phyloP scores from a whole-genome alignment of 2,888 invertebrate genomes.

The Cistogaster globosa region DNA sequence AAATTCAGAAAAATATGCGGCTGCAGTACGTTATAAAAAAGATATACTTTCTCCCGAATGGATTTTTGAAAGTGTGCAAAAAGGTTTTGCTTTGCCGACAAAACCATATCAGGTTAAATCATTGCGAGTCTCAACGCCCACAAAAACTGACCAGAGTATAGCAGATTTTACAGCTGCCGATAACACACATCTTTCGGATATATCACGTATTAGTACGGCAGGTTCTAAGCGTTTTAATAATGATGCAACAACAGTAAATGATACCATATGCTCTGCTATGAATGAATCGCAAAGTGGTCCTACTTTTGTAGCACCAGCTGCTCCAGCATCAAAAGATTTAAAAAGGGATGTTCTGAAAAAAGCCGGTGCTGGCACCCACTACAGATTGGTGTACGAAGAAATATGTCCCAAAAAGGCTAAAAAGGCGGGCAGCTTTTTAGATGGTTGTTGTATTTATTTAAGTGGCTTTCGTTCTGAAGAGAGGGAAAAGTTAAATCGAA shows the following conservation, averaged over 20 bases:
- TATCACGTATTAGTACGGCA: conserved; percentile 79
- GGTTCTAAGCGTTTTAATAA: conserved; percentile 47
- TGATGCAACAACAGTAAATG: conserved; percentile 72
- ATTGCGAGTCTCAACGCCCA: conserved; percentile 88
- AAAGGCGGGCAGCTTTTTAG: conserved; percentile 91
- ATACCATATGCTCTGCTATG: conserved; percentile 74
- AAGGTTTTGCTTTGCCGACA: conserved; percentile 88
- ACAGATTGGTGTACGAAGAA: conserved; percentile 76
- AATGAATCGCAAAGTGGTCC: conserved; percentile 69
- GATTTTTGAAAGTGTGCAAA: conserved; percentile 90
- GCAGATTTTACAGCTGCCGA: conserved; percentile 79
- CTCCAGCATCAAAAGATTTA: conserved; percentile 72
- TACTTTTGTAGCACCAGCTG: conserved; percentile 68
- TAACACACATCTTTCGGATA: conserved; percentile 79
- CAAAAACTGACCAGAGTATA: conserved; percentile 82
- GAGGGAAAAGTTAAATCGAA: conserved; percentile 87
- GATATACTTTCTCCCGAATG: conserved; percentile 89
- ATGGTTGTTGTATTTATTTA: conserved; percentile 92
- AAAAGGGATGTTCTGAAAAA: conserved; percentile 73
- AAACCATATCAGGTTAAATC: conserved; percentile 85
- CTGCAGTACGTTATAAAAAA: conserved; percentile 81
- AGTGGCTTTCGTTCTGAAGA: conserved; percentile 87
- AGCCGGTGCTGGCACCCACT: conserved; percentile 53
- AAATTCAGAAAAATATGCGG: conserved; percentile 81
- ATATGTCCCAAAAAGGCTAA: conserved; percentile 88